Conservation (phyloP, 64 coral and sea anemone genomes). For the Exaiptasia diaphana region DNA sequence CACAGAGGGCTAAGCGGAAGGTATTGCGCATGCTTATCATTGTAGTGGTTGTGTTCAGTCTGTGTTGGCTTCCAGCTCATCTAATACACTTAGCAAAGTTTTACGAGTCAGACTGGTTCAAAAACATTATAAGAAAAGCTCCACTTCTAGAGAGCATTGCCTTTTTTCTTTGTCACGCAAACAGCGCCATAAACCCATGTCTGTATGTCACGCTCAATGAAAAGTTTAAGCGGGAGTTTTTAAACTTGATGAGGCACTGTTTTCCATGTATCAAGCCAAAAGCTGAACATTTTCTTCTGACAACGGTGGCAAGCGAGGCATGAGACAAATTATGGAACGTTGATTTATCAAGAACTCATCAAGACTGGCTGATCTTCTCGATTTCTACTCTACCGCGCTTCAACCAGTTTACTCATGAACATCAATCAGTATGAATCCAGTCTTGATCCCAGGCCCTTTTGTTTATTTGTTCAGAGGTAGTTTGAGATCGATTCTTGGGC, state of each 20-base stretch:
- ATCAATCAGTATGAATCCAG: no score
- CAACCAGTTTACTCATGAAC: no score
- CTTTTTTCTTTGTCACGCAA: constrained; percentile 80
- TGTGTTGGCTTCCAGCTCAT: constrained; percentile 80
- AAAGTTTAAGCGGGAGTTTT: constrained; percentile 69
- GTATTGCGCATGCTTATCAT: constrained; percentile 87
- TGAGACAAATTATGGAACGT: no score
- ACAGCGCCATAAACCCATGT: constrained; percentile 80
- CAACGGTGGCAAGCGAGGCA: neutral
- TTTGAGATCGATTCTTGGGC: no score
- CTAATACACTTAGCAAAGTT: constrained; percentile 66
- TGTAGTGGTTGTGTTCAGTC: constrained; percentile 57
- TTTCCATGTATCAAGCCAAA: neutral
- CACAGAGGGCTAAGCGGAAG: constrained; percentile 57
- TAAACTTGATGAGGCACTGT: constrained; percentile 32
- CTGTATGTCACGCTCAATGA: constrained; percentile 71
- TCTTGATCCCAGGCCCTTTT: no score
- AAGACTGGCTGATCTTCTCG: no score
- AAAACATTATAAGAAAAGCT: neutral
- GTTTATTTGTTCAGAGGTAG: no score
- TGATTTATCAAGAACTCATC: no score
- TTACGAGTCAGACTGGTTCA: constrained; percentile 22
- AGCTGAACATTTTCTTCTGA: neutral
- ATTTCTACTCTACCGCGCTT: no score
- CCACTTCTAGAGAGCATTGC: constrained; percentile 46